These are phyloP conservation scores for Chalcis sispes DNA, from an alignment of 2,888 invertebrate genomes.

Conservation along the genomic window DNA sequence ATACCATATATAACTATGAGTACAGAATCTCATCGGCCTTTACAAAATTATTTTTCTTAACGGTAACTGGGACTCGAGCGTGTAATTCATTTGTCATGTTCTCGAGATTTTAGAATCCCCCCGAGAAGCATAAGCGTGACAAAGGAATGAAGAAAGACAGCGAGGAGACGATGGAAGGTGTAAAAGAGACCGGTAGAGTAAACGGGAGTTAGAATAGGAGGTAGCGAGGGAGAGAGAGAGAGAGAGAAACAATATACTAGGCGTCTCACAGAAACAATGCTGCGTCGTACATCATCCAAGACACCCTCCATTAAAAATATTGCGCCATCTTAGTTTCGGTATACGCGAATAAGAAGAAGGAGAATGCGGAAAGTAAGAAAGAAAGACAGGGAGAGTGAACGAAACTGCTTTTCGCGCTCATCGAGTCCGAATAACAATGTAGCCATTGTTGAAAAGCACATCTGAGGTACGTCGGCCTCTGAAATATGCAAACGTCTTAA, in stretches of 20 bases:
- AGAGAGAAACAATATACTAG: conserved; percentile 70
- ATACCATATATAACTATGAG: too few species aligned
- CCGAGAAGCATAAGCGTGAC: conserved; percentile 47
- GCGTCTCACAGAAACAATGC: conserved; percentile 73
- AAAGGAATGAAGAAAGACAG: neutral
- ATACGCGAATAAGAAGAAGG: too few species aligned
- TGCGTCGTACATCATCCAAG: conserved; percentile 73
- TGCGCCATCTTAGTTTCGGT: conserved; percentile 72
- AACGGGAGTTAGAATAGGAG: conserved; percentile 34
- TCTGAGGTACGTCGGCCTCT: conserved; percentile 66
- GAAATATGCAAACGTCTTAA: conserved; percentile 69
- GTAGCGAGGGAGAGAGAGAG: conserved; percentile 44
- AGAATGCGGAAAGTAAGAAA: neutral
- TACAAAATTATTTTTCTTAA: too few species aligned
- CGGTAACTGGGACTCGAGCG: neutral
- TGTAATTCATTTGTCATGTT: conserved; percentile 54
- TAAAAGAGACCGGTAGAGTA: neutral
- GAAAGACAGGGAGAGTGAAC: conserved; percentile 17
- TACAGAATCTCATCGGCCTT: too few species aligned
- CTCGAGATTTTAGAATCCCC: conserved; percentile 50
- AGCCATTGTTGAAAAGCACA: conserved; percentile 69
- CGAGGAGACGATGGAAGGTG: conserved; percentile 1
- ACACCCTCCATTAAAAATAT: conserved; percentile 76
- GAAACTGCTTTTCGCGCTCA: conserved; percentile 48
- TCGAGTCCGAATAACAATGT: conserved; percentile 72